Percentiles rank a stretch among this genome's conserved stretches.
phyloP scores from a whole-genome alignment of 2,888 invertebrate species.

The Pristionchus fissidentatus region DNA sequence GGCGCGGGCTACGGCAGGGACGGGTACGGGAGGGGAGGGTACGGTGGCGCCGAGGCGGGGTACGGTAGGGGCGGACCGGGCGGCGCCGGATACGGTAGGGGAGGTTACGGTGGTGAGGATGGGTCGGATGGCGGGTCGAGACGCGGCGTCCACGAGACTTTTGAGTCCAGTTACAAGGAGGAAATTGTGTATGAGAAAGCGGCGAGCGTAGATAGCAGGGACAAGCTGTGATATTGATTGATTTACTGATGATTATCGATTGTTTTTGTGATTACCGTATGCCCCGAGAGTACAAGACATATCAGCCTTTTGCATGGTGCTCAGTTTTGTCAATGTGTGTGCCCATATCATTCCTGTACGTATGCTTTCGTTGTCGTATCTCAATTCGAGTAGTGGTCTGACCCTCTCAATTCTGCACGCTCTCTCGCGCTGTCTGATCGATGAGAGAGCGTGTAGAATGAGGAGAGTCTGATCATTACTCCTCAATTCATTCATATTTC shows the following conservation, averaged over 20 bases:
- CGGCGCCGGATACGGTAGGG: conserved; percentile 48
- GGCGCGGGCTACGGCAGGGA: conserved; percentile 50
- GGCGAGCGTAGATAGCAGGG: conserved; percentile 61
- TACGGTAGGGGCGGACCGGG: conserved; percentile 48
- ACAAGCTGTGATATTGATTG: conserved; percentile 57
- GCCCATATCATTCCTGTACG: conserved; percentile 3
- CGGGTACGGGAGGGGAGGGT: conserved; percentile 30
- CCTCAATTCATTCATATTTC: conserved; percentile 17
- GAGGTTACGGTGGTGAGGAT: conserved; percentile 49
- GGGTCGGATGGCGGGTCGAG: conserved; percentile 57
- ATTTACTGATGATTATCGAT: neutral
- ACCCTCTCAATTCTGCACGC: too few species aligned
- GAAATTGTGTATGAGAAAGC: conserved; percentile 71
- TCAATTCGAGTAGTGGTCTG: too few species aligned
- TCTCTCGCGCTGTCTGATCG: too few species aligned
- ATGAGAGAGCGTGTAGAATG: too few species aligned
- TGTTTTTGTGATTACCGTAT: neutral
- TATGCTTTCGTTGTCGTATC: conserved; percentile 32
- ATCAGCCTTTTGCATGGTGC: conserved; percentile 32
- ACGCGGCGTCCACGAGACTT: conserved; percentile 69
- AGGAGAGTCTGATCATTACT: neutral
- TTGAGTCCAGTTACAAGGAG: conserved; percentile 73
- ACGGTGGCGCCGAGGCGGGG: conserved; percentile 49
- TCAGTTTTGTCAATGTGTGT: neutral
- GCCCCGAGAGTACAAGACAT: conserved; percentile 37